These are phyloP conservation scores for Cairina moschata DNA, from an alignment of 2,113 vertebrate genomes.

Conservation along the genomic window DNA sequence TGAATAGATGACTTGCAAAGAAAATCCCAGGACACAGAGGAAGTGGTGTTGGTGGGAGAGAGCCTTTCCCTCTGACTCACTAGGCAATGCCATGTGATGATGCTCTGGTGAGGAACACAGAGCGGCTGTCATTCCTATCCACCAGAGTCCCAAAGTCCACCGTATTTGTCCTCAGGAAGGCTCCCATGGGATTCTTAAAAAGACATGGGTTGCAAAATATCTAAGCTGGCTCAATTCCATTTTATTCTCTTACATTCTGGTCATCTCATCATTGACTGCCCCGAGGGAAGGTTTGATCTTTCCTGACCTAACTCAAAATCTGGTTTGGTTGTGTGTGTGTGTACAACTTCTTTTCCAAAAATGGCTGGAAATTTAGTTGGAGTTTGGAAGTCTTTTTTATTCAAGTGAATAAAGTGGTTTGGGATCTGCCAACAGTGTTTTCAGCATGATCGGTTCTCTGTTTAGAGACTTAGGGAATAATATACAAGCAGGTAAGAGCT, in stretches of 20 bases:
- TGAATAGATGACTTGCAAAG: constrained; percentile 19
- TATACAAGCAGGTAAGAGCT: not conserved
- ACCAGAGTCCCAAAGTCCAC: not conserved
- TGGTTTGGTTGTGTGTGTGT: not conserved
- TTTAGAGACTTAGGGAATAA: not conserved
- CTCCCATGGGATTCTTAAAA: not conserved
- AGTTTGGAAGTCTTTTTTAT: not conserved
- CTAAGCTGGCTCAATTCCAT: not conserved
- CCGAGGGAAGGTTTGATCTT: not conserved
- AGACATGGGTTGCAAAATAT: not conserved
- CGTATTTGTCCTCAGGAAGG: not conserved
- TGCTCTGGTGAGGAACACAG: not conserved
- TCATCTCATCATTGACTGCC: not conserved
- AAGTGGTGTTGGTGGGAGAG: constrained; percentile 22
- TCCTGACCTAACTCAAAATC: not conserved
- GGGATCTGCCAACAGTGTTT: not conserved
- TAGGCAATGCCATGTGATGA: rapidly evolving
- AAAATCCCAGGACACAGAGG: not conserved
- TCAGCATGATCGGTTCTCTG: not conserved
- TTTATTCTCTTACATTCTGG: not conserved
- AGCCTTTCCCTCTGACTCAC: constrained; percentile 1
- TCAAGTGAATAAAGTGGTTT: not conserved
- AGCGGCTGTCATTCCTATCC: rapidly evolving
- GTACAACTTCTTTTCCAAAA: not conserved
- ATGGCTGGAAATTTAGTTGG: not conserved